phyloP scores from a whole-genome alignment of 2,797 vertebrate species.

The Lithobates pipiens region DNA sequence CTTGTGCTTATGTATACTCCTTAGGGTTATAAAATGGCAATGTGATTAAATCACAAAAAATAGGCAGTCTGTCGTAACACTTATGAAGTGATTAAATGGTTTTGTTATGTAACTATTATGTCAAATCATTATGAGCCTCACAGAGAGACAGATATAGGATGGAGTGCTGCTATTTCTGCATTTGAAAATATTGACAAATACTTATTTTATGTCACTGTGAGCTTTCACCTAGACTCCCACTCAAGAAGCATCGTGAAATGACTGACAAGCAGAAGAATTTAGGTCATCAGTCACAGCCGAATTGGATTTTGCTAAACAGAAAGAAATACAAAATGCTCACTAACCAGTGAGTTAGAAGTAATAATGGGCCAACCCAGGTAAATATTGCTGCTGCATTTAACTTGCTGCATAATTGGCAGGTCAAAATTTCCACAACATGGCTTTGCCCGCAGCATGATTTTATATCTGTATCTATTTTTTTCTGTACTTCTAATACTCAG shows the following conservation, averaged over 20 bases:
- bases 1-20: too few species aligned
- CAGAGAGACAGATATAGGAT: background rate
- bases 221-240: background rate
- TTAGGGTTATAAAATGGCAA: too few species aligned
- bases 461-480: slow-evolving; percentile 3
- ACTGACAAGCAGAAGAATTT: slow-evolving; percentile 10
- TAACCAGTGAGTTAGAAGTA: slow-evolving; percentile 41
- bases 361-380: slow-evolving; percentile 18
- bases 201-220: background rate
- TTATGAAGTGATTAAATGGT: too few species aligned
- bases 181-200: background rate
- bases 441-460: slow-evolving; percentile 28
- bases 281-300: slow-evolving; percentile 13
- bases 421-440: slow-evolving; percentile 32
- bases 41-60: too few species aligned
- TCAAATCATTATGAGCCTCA: background rate
- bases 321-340: slow-evolving; percentile 23
- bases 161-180: background rate
- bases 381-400: slow-evolving; percentile 31
- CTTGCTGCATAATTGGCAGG: slow-evolving; percentile 25
- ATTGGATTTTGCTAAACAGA: slow-evolving; percentile 28
- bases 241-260: background rate
- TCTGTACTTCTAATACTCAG: background rate
- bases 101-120: too few species aligned
- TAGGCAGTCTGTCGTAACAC: too few species aligned